These are phyloP conservation scores for Phanerotoma sp. DNA, from an alignment of 2,888 invertebrate genomes.

Conservation along the genomic window DNA sequence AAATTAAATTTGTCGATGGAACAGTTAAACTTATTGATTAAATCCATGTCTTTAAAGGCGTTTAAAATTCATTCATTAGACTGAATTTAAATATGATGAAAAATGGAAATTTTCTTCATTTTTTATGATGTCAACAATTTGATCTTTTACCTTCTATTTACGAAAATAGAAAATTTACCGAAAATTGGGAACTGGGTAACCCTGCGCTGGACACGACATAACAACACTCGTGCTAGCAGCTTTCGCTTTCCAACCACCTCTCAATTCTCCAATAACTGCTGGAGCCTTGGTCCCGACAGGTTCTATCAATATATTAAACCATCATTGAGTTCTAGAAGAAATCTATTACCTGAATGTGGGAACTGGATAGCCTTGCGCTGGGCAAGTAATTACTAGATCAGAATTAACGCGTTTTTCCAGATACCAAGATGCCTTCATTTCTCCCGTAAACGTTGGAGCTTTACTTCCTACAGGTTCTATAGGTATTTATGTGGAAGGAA, in stretches of 20 bases:
- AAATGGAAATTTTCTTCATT: too few species aligned
- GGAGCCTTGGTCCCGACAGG: conserved; percentile 66
- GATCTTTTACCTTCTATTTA: too few species aligned
- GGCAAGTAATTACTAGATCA: conserved; percentile 64
- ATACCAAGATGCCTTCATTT: conserved; percentile 47
- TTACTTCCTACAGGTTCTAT: conserved; percentile 65
- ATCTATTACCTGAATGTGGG: conserved; percentile 68
- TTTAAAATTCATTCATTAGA: too few species aligned
- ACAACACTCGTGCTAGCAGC: conserved; percentile 56
- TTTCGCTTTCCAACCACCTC: conserved; percentile 50
- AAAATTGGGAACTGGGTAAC: conserved; percentile 64
- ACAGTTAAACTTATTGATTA: too few species aligned
- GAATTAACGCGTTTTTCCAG: conserved; percentile 43
- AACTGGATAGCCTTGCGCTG: conserved; percentile 69
- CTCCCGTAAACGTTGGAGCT: conserved; percentile 60
- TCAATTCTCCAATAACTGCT: conserved; percentile 56
- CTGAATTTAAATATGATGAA: too few species aligned
- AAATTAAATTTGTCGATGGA: too few species aligned
- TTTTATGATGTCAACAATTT: too few species aligned
- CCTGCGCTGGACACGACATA: conserved; percentile 72
- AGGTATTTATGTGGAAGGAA: background rate
- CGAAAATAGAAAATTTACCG: conserved; percentile 60
- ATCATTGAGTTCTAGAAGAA: conserved; percentile 6
- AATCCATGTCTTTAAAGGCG: too few species aligned
- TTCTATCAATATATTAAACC: conserved; percentile 54